phyloP scores from a whole-genome alignment of 2,113 vertebrate genomes.

The Plestiodon gilberti region DNA sequence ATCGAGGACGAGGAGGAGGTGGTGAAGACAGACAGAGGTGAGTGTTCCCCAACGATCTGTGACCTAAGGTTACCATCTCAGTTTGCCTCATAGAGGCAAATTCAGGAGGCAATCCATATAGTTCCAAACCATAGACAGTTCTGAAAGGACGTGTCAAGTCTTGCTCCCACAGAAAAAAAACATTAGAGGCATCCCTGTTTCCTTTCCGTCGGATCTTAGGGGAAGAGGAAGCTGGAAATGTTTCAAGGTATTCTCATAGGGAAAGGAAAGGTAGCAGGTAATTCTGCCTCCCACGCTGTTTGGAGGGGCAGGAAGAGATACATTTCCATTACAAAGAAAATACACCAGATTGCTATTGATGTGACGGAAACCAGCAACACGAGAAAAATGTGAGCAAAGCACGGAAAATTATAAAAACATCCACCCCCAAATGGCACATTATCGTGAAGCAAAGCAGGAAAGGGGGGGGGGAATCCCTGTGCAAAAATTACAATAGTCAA shows the following conservation, averaged over 20 bases:
- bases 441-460: background rate
- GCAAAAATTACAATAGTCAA: slow-evolving; percentile 11
- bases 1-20: too few relatives aligned
- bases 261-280: background rate
- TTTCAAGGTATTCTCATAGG: background rate
- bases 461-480: background rate
- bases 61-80: too few relatives aligned
- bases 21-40: too few relatives aligned
- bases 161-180: too few relatives aligned
- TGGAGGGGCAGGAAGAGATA: background rate
- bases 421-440: background rate
- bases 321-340: background rate
- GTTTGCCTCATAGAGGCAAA: too few relatives aligned
- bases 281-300: background rate
- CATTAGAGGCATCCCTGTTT: too few relatives aligned
- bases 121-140: too few relatives aligned
- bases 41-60: too few relatives aligned
- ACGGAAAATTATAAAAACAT: background rate
- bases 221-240: slow-evolving; percentile 24
- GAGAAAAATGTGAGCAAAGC: slow-evolving; percentile 10
- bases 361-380: background rate
- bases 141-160: too few relatives aligned
- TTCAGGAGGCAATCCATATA: background rate
- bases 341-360: background rate
- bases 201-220: background rate